Evolutionary conservation across 2,888 invertebrate species (phyloP), one percentile per base, ranked within the genome.

Genomic region (Bombyx huttoni): DNA sequence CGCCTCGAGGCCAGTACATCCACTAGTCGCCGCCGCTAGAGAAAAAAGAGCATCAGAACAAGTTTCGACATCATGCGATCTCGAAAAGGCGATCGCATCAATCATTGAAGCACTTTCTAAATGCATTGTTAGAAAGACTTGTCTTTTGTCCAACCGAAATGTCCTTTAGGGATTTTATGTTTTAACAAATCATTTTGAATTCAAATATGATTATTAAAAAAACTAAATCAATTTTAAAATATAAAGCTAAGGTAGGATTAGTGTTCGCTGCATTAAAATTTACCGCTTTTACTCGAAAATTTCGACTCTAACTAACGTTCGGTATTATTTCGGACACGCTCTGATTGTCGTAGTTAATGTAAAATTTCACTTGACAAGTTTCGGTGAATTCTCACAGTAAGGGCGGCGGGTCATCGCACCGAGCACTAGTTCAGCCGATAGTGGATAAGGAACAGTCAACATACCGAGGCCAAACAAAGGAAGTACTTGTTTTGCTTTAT

Each of bases 401-500:
- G 58, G 64, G 60, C 56, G 52, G 49, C 59, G 64, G 81, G 82
- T 81, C 77, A 70, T 78, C 80, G 78, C 73, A 73, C 78, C 60
- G 61, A 68, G 75, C 70, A 73, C 72, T 78, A 81, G 78, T 77
- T 75, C 77, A 77, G 70, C 69, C 79, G 82, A 81, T 81, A 82
- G 80, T 73, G 78, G 81, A 83, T 83, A 83, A 83, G 81, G 75
- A 73, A 81, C 78, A 81, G 83, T 82, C 78, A 84, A 85, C 86
- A 83, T 68, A 66, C 62, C 61, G 60, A 68, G 63, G 58, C 68
- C 73, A 81, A 83, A 84, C 84, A 84, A 81, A 81, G 81, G 73
- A 75, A 75, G 72, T 73, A 75, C 75, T 75, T 78, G 79, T 80
- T 81, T 77, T 76, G 74, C 74, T 75, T 78, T 78, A 76, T 82